Base-by-base conservation (phyloP, 2,797 vertebrate genomes). In the Danio jaintianensis region DNA sequence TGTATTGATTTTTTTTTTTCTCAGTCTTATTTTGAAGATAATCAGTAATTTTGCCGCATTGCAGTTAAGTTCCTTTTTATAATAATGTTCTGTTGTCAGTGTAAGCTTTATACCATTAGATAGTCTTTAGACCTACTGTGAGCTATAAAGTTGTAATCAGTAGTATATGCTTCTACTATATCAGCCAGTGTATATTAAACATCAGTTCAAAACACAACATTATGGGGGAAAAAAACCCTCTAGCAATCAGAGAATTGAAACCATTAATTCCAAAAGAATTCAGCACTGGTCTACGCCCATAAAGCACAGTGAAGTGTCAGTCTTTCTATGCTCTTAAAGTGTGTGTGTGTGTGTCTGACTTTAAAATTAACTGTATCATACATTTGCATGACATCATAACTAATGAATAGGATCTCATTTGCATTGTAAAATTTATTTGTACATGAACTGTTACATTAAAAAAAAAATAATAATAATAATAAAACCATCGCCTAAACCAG, bases 11-110 rank as follows among this genome's bases (percentile, higher is more conserved):
- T 29, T 9, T 40, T 29, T 29, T 29, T 9, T 40, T 12, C 0
- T 3, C 5, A 9, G 29, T n/a, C 61, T 2, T 50, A 4, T 79
- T 85, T 76, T 63, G 5, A 42, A 72, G 36, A 61, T n/a, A 10
- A 8, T 13, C 13, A 47, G 1, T 9, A 7, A 20, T 52, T 22
- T 48, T n/a, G 0, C 6, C 47, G 40, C 36, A 63, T 45, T 47
- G 77, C 64, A 75, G 59, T 74, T 36, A 29, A 29, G 29, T 29
- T 29, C 29, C 29, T 29, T n/a, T 29, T 29, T 29, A 1, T 29
- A 29, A 29, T 29, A 29, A 29, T 29, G 3, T 29, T 29, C 29
- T 29, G 29, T 29, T 29, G 29, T 29, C 29, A 29, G 29, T 3
- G 29, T 29, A 29, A 29, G 29, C 29, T 29, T 29, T 29, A 3